Conservation (phyloP, 2,888 invertebrate genomes). For the Sturmia bella region DNA sequence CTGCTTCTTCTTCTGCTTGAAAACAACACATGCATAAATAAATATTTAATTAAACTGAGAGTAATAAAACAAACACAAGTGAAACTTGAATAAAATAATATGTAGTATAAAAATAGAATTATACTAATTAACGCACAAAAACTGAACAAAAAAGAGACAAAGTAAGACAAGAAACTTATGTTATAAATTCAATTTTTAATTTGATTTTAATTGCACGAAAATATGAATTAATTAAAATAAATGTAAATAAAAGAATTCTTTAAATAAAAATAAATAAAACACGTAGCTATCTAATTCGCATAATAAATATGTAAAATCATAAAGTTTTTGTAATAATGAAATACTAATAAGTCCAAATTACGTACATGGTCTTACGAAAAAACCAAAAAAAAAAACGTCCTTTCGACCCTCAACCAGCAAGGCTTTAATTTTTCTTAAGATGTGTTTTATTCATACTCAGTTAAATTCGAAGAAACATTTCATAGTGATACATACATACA, state of each 20-base stretch:
- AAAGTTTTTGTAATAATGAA: no score
- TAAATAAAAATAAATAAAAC: slow-evolving; percentile 21
- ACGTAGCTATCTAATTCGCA: no score
- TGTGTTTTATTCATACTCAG: no score
- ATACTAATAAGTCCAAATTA: no score
- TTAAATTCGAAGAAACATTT: no score
- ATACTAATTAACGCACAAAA: background rate
- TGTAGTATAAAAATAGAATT: background rate
- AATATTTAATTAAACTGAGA: slow-evolving; percentile 23
- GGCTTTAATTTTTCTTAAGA: no score
- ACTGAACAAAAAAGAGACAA: background rate
- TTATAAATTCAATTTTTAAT: slow-evolving; percentile 52
- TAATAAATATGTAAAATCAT: no score
- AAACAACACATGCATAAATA: background rate
- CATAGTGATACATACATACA: background rate
- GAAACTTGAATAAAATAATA: slow-evolving; percentile 16
- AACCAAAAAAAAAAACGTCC: no score
- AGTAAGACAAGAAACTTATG: slow-evolving; percentile 32
- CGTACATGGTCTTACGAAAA: no score
- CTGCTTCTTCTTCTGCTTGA: no score
- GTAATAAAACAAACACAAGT: slow-evolving; percentile 34
- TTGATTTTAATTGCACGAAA: slow-evolving; percentile 52
- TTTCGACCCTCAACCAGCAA: no score
- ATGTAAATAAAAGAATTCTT: background rate
- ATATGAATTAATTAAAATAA: slow-evolving; percentile 43